Percentiles rank a stretch among this genome's conserved stretches.
These are phyloP conservation scores for Neelides sp. DNA, from an alignment of 1,140 invertebrate genomes.

Conservation along the genomic window DNA sequence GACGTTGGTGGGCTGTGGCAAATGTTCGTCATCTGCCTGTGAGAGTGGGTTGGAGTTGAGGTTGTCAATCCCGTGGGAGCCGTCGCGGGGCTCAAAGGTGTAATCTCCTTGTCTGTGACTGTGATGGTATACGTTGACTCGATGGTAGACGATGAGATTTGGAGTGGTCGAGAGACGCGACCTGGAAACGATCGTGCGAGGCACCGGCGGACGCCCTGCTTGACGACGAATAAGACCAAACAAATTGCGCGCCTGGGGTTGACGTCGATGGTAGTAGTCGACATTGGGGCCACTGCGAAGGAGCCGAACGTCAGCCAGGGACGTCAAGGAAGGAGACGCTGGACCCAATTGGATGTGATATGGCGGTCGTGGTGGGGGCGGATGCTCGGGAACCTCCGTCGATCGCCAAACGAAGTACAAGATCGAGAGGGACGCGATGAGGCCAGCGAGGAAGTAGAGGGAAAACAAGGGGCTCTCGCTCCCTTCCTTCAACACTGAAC, in stretches of 20 bases:
- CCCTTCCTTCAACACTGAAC: no score
- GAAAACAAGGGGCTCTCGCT: no score
- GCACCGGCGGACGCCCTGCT: slow-evolving; percentile 2
- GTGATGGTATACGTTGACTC: slow-evolving; percentile 14
- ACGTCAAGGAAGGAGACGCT: not conserved
- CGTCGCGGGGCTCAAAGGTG: no score
- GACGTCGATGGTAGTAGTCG: not conserved
- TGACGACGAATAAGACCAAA: slow-evolving; percentile 21
- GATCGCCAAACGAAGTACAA: slow-evolving; percentile 23
- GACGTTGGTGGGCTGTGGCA: not conserved
- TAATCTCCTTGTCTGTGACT: no score
- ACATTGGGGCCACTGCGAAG: slow-evolving; percentile 9
- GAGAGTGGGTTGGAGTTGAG: not conserved
- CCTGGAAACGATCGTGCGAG: slow-evolving; percentile 3
- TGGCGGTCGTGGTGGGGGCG: slow-evolving; percentile 13
- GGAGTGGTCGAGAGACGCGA: slow-evolving; percentile 4
- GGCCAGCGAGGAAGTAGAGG: no score
- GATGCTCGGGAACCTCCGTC: slow-evolving; percentile 24
- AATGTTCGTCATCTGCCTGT: not conserved
- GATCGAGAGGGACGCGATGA: no score
- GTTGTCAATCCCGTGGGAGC: no score
- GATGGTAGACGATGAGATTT: slow-evolving; percentile 24
- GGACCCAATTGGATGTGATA: slow-evolving; percentile 23
- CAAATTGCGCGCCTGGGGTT: not conserved
- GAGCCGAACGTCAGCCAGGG: slow-evolving; percentile 20